These are phyloP conservation scores for Myiozetetes cayanensis DNA, from an alignment of 2,113 vertebrate genomes.

Conservation along the genomic window DNA sequence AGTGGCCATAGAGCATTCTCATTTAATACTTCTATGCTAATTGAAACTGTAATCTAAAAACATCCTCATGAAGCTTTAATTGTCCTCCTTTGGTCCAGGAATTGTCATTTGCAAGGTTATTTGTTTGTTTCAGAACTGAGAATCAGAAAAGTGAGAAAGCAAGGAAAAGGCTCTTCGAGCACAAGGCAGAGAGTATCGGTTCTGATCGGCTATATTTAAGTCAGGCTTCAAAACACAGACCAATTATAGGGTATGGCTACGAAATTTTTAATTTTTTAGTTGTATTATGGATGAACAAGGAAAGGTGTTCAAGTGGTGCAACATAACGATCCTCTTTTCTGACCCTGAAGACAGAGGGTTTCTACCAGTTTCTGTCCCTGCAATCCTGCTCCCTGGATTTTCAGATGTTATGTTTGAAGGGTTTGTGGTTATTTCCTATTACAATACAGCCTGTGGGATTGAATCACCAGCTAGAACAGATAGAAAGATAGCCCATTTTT, in stretches of 20 bases:
- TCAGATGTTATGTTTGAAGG: not conserved
- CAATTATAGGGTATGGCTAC: not conserved
- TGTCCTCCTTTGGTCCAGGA: not conserved
- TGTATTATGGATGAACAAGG: not conserved
- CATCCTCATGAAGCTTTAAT: not conserved
- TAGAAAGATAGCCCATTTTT: not conserved
- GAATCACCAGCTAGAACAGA: not conserved
- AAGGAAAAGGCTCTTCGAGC: not conserved
- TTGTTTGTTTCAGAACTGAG: not conserved
- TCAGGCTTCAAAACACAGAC: not conserved
- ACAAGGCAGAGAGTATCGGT: not conserved
- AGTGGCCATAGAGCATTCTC: accelerated
- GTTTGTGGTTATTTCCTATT: not conserved
- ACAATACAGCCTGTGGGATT: not conserved
- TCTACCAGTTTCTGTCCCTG: not conserved
- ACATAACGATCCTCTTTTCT: not conserved
- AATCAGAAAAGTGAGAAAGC: not conserved
- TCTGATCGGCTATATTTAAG: not conserved
- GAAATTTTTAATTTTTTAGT: not conserved
- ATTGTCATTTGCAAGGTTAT: not conserved
- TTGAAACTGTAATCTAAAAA: not conserved
- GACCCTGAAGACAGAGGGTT: not conserved
- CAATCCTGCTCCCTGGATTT: not conserved
- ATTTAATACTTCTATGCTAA: not conserved
- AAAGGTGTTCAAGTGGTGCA: not conserved